Evolutionary conservation across 2,797 vertebrate species (phyloP).

Genomic region (Coccyzus lansbergi): DNA sequence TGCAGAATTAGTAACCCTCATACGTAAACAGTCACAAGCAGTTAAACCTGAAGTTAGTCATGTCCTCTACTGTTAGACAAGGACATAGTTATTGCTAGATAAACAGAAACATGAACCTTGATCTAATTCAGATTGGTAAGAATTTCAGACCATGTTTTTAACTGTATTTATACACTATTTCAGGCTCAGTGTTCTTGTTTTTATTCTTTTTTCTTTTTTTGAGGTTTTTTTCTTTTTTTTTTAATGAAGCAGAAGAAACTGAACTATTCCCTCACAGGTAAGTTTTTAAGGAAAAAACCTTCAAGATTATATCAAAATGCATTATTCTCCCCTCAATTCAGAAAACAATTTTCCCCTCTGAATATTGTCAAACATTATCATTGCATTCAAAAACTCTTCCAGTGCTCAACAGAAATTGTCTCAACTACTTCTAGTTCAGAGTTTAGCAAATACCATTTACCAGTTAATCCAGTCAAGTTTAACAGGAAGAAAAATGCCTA

Average conservation of each 20-base stretch:
- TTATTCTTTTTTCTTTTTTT: neutral
- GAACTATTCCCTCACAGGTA: neutral
- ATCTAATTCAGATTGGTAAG: neutral
- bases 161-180: neutral
- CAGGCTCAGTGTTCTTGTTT: neutral
- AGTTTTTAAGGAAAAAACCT: neutral
- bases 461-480: neutral
- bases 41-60: neutral
- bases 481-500: neutral
- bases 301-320: neutral
- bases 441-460: neutral
- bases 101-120: conserved; percentile 39
- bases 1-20: conserved; percentile 11
- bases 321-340: neutral
- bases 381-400: neutral
- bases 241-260: neutral
- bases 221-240: neutral
- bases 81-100: neutral
- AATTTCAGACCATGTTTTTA: neutral
- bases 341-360: neutral
- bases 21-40: conserved; percentile 8
- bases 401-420: neutral
- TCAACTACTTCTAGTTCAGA: neutral
- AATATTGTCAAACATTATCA: neutral
- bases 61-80: neutral